Evolutionary conservation across 1,140 invertebrate genomes (phyloP), one percentile per base, ranked within the genome.

Genomic region (Cydia amplana): DNA sequence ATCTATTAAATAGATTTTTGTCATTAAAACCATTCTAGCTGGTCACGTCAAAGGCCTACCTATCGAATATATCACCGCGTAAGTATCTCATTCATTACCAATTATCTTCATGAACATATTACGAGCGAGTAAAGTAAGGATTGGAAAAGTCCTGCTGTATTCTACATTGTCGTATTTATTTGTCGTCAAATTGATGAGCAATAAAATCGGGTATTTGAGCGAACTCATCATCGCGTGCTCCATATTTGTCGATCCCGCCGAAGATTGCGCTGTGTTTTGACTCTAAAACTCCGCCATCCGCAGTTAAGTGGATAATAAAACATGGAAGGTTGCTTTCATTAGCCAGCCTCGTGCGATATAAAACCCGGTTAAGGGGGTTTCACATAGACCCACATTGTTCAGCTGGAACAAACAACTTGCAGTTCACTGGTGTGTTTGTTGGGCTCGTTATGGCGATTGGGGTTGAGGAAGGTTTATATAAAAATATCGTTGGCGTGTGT

Each of bases 301-400:
- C 77, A 79, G 73, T 86, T 86, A 82, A 88, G 85, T 87, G 84
- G 80, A 80, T 85, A 85, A 87, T 90, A 87, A 89, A 90, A 88
- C 85, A 87, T 82, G 81, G 86, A 80, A 85, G 82, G 83, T 83
- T 84, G 85, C 85, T 86, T 88, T 89, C 85, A 89, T 88, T 89
- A 89, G 87, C 82, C 74, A 74, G 63, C 79, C 65, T 49, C 74
- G 55, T 28, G 51, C 43, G 49, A 83, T 84, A 88, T 87, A 90
- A 85, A 88, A 82, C 79, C 78, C 80, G 87, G 83, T 85, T 83
- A 83, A 84, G 80, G 18, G 65, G 65, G 28, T 36, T 70, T 40
- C 28, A 70, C 72, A 70, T 70, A n/a, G 10, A 36, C 64, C 28
- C 18, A 67, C 32, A 18, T 70, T 70, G 65, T 70, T 70, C 63